These are phyloP conservation scores for Pterostichus niger DNA, from an alignment of 2,888 invertebrate genomes.

Conservation along the genomic window DNA sequence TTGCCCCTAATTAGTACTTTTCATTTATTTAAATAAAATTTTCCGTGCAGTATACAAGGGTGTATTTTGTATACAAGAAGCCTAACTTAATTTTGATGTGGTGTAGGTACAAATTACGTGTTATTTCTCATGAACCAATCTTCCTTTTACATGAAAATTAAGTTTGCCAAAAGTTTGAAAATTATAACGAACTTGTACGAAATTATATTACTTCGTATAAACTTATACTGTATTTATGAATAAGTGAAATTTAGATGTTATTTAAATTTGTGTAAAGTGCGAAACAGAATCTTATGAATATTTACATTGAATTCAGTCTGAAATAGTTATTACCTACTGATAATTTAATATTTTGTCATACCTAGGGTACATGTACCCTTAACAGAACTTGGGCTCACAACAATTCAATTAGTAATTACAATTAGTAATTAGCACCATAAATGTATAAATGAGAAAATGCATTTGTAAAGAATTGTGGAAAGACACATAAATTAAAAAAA, in stretches of 20 bases:
- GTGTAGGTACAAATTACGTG: not conserved
- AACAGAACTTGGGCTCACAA: too few relatives aligned
- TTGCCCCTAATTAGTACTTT: not conserved
- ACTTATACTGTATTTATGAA: conserved; percentile 1
- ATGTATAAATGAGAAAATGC: too few relatives aligned
- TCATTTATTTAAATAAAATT: conserved; percentile 3
- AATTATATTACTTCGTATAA: conserved; percentile 1
- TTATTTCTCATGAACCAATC: not conserved
- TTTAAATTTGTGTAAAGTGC: conserved; percentile 11
- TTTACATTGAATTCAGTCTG: not conserved
- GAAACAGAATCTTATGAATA: conserved; percentile 1
- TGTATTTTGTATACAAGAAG: not conserved
- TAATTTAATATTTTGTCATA: too few relatives aligned
- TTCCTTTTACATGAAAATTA: conserved; percentile 17
- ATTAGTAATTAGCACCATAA: too few relatives aligned
- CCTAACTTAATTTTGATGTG: not conserved
- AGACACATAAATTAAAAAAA: too few relatives aligned
- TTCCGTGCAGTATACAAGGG: not conserved
- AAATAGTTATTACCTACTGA: too few relatives aligned
- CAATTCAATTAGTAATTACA: too few relatives aligned
- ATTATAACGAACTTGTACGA: not conserved
- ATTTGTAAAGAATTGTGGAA: too few relatives aligned
- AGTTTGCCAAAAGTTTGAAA: not conserved
- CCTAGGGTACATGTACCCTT: too few relatives aligned
- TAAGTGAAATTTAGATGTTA: not conserved